Percentiles rank a stretch among this genome's conserved stretches.
Evolutionary conservation across 1,140 invertebrate species (phyloP).

Genomic region (Trachelipus rathkii): DNA sequence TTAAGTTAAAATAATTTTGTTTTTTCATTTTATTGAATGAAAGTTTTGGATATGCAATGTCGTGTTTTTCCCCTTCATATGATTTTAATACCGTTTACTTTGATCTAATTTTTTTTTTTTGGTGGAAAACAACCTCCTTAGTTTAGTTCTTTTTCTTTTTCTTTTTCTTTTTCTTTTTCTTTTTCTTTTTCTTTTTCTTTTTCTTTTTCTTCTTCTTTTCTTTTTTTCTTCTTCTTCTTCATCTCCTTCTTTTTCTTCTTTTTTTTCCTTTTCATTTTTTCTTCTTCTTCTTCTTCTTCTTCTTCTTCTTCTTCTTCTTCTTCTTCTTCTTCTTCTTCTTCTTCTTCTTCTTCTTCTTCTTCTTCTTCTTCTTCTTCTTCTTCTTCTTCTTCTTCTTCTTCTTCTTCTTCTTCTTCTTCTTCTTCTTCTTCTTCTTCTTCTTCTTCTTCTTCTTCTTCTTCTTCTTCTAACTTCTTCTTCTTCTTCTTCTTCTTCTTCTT

Average conservation of each 20-base stretch:
- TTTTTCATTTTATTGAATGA: too few relatives aligned
- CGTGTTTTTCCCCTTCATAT: too few relatives aligned
- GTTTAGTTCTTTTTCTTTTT: background rate
- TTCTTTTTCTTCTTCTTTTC: background rate
- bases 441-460: too few relatives aligned
- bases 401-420: background rate
- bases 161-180: background rate
- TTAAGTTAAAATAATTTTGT: too few relatives aligned
- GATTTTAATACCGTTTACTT: too few relatives aligned
- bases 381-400: background rate
- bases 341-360: background rate
- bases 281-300: background rate
- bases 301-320: background rate
- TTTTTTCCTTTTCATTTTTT: background rate
- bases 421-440: too few relatives aligned
- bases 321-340: background rate
- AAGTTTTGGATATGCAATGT: too few relatives aligned
- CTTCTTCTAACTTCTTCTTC: too few relatives aligned
- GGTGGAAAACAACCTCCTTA: too few relatives aligned
- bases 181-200: background rate
- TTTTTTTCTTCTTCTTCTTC: background rate
- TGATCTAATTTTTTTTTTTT: too few relatives aligned
- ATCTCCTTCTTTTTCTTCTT: background rate
- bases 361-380: background rate
- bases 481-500: too few relatives aligned